Evolutionary conservation across 1,140 invertebrate genomes (phyloP).

Genomic region (Hylaeus anthracinus): DNA sequence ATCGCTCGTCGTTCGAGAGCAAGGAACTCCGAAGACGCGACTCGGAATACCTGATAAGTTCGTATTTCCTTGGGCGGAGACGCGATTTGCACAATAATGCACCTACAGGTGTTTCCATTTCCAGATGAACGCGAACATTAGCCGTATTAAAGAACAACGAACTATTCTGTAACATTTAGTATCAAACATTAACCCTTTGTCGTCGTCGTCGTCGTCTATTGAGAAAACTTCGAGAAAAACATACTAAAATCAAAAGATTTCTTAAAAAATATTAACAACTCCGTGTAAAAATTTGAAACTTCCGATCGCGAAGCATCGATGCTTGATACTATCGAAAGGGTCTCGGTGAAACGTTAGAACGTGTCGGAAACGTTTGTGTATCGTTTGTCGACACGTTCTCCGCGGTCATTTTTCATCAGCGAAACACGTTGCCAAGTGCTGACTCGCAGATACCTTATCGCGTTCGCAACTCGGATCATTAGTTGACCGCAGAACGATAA

Average conservation of each 20-base stretch:
- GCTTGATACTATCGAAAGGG: background rate
- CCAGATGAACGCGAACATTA: too few species aligned
- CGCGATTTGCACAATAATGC: conserved; percentile 33
- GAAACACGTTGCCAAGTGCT: background rate
- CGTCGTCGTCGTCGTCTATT: too few species aligned
- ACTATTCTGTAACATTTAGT: background rate
- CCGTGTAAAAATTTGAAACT: background rate
- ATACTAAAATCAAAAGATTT: too few species aligned
- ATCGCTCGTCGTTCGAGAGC: background rate
- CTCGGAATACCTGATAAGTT: conserved; percentile 26
- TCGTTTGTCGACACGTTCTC: background rate
- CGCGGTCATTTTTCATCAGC: background rate
- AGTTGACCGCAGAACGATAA: conserved; percentile 21
- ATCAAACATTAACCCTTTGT: too few species aligned
- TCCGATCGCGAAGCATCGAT: background rate
- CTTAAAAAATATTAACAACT: too few species aligned
- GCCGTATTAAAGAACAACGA: background rate
- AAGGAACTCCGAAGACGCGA: conserved; percentile 6
- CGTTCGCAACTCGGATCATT: conserved; percentile 7
- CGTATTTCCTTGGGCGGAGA: conserved; percentile 11
- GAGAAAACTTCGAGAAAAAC: too few species aligned
- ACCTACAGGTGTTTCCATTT: conserved; percentile 6
- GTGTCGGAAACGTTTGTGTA: background rate
- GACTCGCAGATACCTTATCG: conserved; percentile 37
- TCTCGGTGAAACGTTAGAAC: background rate